Evolutionary conservation across 2,797 vertebrate species (phyloP), one percentile per base, ranked within the genome.

Genomic region (Cyclopterus lumpus): DNA sequence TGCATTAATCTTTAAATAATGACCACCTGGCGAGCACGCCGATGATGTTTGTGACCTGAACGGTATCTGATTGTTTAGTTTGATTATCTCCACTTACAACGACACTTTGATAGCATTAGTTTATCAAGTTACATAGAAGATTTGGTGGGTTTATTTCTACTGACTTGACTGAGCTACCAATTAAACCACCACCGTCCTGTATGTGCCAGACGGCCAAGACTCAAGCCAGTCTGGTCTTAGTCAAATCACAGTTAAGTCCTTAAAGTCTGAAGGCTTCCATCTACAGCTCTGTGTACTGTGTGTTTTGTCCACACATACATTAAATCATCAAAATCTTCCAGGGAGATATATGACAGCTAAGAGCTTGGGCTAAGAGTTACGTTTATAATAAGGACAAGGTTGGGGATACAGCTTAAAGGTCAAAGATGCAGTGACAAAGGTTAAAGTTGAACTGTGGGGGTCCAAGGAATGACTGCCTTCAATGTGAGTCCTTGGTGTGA

Each of bases 301-400:
- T 55, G 14, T 26, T 32, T 44, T 11, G 6, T 42, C 12, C 32
- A 48, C 30, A 54, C 36, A 32, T 68, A 30, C 63, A 54, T 28
- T 26, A 68, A 28, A 40, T 4, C 14, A n/a, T 64, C 20, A 26
- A 64, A 24, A 34, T 6, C 14, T 20, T 64, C 32, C 24, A 5
- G 26, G 65, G 11, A 55, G 32, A 72, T 71, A 53, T 67, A 68
- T 73, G 69, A 79, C 64, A 60, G 49, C 34, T 26, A 32, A 51
- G 30, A 30, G 24, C 42, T 49, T 22, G 20, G 8, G 53, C 79
- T 81, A 22, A 77, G 32, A n/a, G 73, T 75, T 66, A 61, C 10
- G 78, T 86, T 79, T 81, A 81, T 71, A 89, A 75, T 81, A 79
- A 81, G 79, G 58, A 59, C 28, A 48, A 30, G 73, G 82, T 83